phyloP scores from a whole-genome alignment of 2,888 invertebrate species.

The Pimpla rufipes region DNA sequence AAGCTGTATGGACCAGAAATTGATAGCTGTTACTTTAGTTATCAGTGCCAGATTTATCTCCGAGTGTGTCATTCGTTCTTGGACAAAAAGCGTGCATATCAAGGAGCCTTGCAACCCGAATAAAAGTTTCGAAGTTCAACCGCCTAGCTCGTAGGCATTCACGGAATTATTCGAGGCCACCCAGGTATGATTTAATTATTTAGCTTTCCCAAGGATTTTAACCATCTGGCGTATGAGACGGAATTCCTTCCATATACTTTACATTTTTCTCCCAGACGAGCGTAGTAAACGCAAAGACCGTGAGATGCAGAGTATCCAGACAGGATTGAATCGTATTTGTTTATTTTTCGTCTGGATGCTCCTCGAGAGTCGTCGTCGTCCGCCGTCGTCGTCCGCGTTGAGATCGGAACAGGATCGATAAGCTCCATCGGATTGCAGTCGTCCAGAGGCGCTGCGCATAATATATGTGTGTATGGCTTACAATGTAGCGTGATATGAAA shows the following conservation, averaged over 20 bases:
- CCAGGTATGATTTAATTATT: slow-evolving; percentile 3
- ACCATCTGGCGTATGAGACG: background rate
- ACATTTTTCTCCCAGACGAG: background rate
- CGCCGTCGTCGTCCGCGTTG: slow-evolving; percentile 20
- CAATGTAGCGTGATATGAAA: slow-evolving; percentile 38
- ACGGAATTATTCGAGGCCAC: background rate
- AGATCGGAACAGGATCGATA: slow-evolving; percentile 57
- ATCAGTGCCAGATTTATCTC: too few species aligned
- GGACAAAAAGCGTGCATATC: background rate
- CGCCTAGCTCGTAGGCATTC: background rate
- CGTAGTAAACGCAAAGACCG: background rate
- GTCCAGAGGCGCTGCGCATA: slow-evolving; percentile 56
- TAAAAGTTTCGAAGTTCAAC: slow-evolving; percentile 11
- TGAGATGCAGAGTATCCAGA: background rate
- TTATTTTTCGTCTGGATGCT: slow-evolving; percentile 29
- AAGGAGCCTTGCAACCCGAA: background rate
- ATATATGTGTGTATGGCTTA: slow-evolving; percentile 18
- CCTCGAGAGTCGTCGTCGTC: slow-evolving; percentile 21
- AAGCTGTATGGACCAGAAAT: too few species aligned
- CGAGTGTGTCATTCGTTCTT: background rate
- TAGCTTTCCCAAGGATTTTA: background rate
- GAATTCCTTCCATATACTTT: background rate
- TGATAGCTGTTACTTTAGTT: too few species aligned
- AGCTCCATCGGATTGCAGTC: slow-evolving; percentile 66
- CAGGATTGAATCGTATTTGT: background rate